These are phyloP conservation scores for Metopolophium dirhodum DNA, from an alignment of 1,140 invertebrate genomes.

Conservation along the genomic window DNA sequence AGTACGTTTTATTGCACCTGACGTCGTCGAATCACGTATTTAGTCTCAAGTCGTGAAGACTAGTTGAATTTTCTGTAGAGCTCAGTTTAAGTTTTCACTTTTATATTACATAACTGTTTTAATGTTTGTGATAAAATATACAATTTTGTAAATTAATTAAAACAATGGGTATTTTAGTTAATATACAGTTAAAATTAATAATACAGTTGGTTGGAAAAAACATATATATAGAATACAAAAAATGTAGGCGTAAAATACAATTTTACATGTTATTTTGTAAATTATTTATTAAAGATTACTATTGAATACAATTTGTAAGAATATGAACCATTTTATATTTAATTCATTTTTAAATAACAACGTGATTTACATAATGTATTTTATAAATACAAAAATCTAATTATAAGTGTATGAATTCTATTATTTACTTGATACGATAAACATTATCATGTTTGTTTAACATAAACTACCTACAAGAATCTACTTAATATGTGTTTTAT, in stretches of 20 bases:
- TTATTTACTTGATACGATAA: not conserved
- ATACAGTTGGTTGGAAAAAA: not conserved
- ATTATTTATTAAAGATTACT: not conserved
- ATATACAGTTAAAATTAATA: slow-evolving; percentile 2
- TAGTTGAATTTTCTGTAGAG: not conserved
- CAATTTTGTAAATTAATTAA: not conserved
- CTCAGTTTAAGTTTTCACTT: not conserved
- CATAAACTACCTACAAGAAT: not conserved
- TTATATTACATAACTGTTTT: not conserved
- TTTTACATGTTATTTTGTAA: not conserved
- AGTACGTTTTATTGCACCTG: slow-evolving; percentile 25
- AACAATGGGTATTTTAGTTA: not conserved
- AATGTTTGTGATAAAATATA: not conserved
- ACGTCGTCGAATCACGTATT: not conserved
- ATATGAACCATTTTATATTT: not conserved
- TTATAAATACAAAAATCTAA: not conserved
- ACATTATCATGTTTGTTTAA: not conserved
- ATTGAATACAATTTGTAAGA: not conserved
- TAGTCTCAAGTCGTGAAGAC: not conserved
- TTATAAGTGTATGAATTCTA: not conserved
- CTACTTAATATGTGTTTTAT: no score
- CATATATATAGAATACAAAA: not conserved
- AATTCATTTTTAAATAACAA: not conserved
- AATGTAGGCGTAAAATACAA: not conserved
- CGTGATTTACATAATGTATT: not conserved